Evolutionary conservation across 1,140 invertebrate species (phyloP), one percentile per base, ranked within the genome.

Genomic region (Micrasema minimum): DNA sequence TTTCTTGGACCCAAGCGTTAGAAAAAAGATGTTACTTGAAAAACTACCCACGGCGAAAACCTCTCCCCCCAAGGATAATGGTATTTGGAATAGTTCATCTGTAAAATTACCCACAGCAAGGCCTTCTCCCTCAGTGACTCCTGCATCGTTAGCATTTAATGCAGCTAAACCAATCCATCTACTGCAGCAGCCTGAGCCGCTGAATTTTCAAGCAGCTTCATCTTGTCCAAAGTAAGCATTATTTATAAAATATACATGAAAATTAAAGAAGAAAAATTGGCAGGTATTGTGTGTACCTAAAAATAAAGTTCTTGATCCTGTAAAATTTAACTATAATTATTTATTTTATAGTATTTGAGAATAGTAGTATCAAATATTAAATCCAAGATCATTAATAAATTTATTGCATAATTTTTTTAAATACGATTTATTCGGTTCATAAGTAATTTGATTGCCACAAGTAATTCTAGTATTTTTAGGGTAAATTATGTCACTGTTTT

Each of bases 1-100:
- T 71, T 84, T 82, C 76, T 72, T 84, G 59, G 83, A 84, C 64
- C 75, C 79, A 10, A 65, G 57, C 23, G 22, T 65, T 6, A 14
- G 55, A 48, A 69, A 23, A 23, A 20, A 65, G 50, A 5, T n/a
- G 16, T 45, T 43, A n/a, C 66, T 50, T 41, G 62, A 72, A 69
- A 68, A 72, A 57, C 48, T 70, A n/a, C 14, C 41, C 35, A 11
- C 37, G 20, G n/a, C 46, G 10, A 64, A 59, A 48, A 68, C 38
- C 16, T 50, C 23, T 18, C 48, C 35, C 35, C 48, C 46, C 26
- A 71, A 64, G 16, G 69, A 74, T 35, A 74, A 71, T 57, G 57
- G 68, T 22, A 70, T 71, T 46, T 71, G 69, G 69, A 69, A 69
- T 61, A 69, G 55, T 48, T 64, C 69, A 4, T 65, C 61, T 23